Base-by-base conservation (phyloP, 2,797 vertebrate species). In the Myioborus melanocephalus region DNA sequence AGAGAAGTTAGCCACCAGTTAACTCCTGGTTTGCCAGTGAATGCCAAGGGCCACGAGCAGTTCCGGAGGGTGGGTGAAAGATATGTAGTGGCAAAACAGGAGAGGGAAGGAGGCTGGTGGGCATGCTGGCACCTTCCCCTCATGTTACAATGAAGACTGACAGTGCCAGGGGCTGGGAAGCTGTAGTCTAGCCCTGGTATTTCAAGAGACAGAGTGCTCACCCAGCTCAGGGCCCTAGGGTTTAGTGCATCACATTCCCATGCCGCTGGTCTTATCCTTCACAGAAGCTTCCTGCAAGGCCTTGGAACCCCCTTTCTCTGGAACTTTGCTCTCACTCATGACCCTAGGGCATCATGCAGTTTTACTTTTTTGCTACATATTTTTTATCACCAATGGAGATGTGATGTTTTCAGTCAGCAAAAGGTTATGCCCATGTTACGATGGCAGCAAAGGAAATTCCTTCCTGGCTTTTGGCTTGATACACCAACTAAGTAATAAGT, bases 51-150 rank as follows among this genome's bases (percentile, higher is more conserved):
- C 46, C 55, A 28, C 0, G 1, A 71, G 20, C 22, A 39, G 24
- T 47, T 22, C 20, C 0, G 0, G 14, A 41, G 11, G 8, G 18
- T 5, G 20, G 11, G 8, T 43, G 20, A 60, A 57, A 61, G 37
- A 7, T 9, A 19, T 2, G 2, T 0, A 2, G 0, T 8, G 13
- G 22, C 26, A 64, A 87, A 70, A 37, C 15, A 77, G 37, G 44
- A 77, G 23, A 55, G 12, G 10, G 9, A 57, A 79, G 35, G 24
- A 72, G 41, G 9, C 28, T 87, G 53, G 3, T 41, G 55, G 57
- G 9, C 4, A 17, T 34, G 23, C 41, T 71, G 24, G 24, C 30
- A 76, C n/a, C 39, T 79, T 73, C 11, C 4, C 8, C 23, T 64
- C 21, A 1, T 6, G 15, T 53, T 41, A 60, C 41, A 52, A 11